Evolutionary conservation across 2,113 vertebrate species (phyloP).

Genomic region (Dasyprocta punctata): DNA sequence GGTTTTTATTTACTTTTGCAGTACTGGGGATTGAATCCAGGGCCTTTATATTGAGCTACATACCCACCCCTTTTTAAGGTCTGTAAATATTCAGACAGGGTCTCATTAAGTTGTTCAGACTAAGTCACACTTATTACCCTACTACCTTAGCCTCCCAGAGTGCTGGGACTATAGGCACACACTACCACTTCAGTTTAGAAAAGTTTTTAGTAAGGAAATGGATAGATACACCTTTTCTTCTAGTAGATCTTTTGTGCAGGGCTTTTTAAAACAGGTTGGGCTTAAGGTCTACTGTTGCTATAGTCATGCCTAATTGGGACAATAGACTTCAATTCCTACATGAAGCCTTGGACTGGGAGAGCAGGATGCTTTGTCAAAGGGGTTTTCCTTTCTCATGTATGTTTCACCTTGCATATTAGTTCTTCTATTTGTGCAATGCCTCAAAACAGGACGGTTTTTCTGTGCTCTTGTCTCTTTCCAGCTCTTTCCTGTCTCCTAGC

Average conservation of each 20-base stretch:
- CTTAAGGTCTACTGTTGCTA: not conserved
- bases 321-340: not conserved
- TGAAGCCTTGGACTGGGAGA: not conserved
- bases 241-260: not conserved
- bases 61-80: not conserved
- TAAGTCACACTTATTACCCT: not conserved
- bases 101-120: not conserved
- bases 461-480: not conserved
- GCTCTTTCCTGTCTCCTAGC: not conserved
- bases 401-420: not conserved
- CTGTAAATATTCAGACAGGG: not conserved
- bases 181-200: not conserved
- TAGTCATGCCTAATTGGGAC: too few relatives aligned
- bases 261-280: not conserved
- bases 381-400: not conserved
- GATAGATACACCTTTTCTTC: not conserved
- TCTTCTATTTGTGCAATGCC: not conserved
- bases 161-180: not conserved
- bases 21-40: not conserved
- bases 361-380: not conserved
- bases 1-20: not conserved
- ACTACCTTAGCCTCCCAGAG: not conserved
- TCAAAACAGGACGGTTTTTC: not conserved
- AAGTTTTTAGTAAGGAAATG: not conserved
- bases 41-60: not conserved